Evolutionary conservation across 2,113 vertebrate genomes (phyloP).

Genomic region (Grammomys dolichurus): DNA sequence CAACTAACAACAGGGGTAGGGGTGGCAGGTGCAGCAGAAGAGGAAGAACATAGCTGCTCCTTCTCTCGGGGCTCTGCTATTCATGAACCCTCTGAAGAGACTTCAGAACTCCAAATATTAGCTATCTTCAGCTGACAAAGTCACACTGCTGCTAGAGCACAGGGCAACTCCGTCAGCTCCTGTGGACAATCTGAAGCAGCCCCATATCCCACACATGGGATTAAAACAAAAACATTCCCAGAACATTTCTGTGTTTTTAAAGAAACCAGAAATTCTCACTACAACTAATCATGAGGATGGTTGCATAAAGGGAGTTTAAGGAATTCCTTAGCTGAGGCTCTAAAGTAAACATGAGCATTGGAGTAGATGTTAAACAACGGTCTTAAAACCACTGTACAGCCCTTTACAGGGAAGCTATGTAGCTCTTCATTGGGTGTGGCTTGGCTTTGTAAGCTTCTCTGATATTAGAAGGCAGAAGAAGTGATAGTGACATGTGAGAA

Average conservation of each 20-base stretch:
- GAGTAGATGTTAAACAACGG: neutral
- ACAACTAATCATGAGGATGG: neutral
- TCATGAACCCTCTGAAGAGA: neutral
- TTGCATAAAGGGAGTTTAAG: neutral
- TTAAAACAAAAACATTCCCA: neutral
- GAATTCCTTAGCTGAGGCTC: neutral
- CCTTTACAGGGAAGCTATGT: neutral
- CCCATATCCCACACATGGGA: neutral
- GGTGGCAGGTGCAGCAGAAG: neutral
- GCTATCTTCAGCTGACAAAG: neutral
- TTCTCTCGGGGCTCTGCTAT: neutral
- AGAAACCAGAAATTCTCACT: neutral
- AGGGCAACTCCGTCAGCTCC: neutral
- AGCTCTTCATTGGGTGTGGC: neutral
- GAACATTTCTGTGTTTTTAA: neutral
- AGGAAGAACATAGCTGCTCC: neutral
- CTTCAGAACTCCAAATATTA: neutral
- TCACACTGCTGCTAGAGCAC: neutral
- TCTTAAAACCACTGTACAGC: neutral
- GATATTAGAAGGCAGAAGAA: neutral
- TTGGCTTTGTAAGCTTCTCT: neutral
- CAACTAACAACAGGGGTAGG: neutral
- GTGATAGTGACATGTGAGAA: neutral
- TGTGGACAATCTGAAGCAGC: neutral
- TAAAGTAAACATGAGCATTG: neutral